phyloP scores from a whole-genome alignment of 2,888 invertebrate species.

The Drosophila imparisetae region DNA sequence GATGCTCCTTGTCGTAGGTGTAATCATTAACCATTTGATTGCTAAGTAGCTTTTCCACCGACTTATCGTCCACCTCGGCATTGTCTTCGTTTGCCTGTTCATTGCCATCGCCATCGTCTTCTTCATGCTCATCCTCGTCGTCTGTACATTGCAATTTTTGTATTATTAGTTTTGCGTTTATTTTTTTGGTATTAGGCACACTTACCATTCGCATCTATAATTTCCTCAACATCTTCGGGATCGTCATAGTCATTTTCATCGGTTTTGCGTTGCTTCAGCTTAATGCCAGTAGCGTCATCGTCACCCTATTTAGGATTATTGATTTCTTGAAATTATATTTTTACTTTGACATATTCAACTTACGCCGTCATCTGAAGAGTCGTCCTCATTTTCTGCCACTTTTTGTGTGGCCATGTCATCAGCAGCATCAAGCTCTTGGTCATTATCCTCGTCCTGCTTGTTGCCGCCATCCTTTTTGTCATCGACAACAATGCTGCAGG shows the following conservation, averaged over 20 bases:
- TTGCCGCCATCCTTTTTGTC: conserved; percentile 70
- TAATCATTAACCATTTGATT: conserved; percentile 86
- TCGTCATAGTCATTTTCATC: conserved; percentile 89
- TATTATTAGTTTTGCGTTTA: not conserved
- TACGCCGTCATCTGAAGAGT: conserved; percentile 83
- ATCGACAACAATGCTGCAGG: conserved; percentile 84
- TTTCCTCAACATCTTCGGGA: conserved; percentile 87
- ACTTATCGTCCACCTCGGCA: conserved; percentile 62
- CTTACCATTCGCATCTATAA: conserved; percentile 83
- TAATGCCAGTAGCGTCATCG: conserved; percentile 84
- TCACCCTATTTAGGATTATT: conserved; percentile 67
- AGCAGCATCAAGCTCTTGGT: conserved; percentile 82
- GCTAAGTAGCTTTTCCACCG: conserved; percentile 75
- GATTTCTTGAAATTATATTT: not conserved
- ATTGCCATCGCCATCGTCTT: conserved; percentile 53
- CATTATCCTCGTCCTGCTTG: conserved; percentile 81
- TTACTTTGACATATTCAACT: conserved; percentile 53
- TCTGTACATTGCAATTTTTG: conserved; percentile 17
- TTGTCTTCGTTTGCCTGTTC: conserved; percentile 82
- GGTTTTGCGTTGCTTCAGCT: conserved; percentile 86
- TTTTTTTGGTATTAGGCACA: not conserved
- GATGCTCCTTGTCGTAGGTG: conserved; percentile 90
- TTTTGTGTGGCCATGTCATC: conserved; percentile 78
- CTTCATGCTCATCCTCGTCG: conserved; percentile 65
- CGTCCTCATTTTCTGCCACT: conserved; percentile 73